Evolutionary conservation across 2,888 invertebrate species (phyloP).

Genomic region (Eudasyphora cyanicolor): DNA sequence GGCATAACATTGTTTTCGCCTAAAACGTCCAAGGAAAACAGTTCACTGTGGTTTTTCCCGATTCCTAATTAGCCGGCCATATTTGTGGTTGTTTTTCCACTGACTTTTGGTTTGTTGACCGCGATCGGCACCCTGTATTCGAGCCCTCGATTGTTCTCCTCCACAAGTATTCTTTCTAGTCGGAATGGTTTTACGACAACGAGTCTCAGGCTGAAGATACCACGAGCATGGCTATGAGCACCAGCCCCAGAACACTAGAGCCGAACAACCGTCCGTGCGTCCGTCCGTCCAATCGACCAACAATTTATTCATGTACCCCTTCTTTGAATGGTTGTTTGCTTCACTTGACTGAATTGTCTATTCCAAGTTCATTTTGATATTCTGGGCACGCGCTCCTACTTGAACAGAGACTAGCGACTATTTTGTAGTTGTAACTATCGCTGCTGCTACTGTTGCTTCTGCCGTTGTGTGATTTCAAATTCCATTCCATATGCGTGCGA

Average conservation of each 20-base stretch:
- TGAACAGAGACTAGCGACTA: slow-evolving; percentile 47
- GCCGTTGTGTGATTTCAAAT: not conserved
- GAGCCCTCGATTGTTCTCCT: not conserved
- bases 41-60: slow-evolving; percentile 14
- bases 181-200: not conserved
- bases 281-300: not conserved
- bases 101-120: not conserved
- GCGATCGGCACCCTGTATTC: slow-evolving; percentile 19
- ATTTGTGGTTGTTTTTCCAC: not conserved
- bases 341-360: too few relatives aligned
- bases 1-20: not conserved
- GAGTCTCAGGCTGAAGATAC: too few relatives aligned
- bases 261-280: too few relatives aligned
- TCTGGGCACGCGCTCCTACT: slow-evolving; percentile 61
- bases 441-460: not conserved
- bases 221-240: not conserved
- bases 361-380: slow-evolving; percentile 46
- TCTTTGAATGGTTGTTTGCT: not conserved
- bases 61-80: slow-evolving; percentile 17
- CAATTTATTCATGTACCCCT: not conserved
- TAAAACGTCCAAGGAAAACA: not conserved
- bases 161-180: not conserved
- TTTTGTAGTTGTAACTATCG: slow-evolving; percentile 32
- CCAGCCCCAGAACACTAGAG: not conserved
- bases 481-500: slow-evolving; percentile 15